Conservation (phyloP, 2,113 vertebrate species). For the Danio rerio region GRCz12tu NC_133184.1:50873501-50874000, state of each 20-base stretch:
- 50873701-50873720: not conserved
- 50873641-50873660: not conserved
- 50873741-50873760: too few species aligned
- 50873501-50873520: not conserved
- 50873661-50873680: not conserved
- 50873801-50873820: too few species aligned
- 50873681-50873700: too few species aligned
- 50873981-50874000: too few species aligned
- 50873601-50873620: not conserved
- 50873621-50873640: not conserved
- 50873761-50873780: not conserved
- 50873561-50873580: too few species aligned
- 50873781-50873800: too few species aligned
- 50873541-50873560: not conserved
- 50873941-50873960: too few species aligned
- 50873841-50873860: not conserved
- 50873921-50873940: too few species aligned
- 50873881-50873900: too few species aligned
- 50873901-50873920: not conserved
- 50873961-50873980: too few species aligned
- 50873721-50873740: not conserved
- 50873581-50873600: not conserved
- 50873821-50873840: not conserved
- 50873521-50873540: constrained; percentile 2
- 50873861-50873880: too few species aligned